Evolutionary conservation across 2,113 vertebrate species (phyloP).

Genomic region (Lethenteron reissneri): DNA sequence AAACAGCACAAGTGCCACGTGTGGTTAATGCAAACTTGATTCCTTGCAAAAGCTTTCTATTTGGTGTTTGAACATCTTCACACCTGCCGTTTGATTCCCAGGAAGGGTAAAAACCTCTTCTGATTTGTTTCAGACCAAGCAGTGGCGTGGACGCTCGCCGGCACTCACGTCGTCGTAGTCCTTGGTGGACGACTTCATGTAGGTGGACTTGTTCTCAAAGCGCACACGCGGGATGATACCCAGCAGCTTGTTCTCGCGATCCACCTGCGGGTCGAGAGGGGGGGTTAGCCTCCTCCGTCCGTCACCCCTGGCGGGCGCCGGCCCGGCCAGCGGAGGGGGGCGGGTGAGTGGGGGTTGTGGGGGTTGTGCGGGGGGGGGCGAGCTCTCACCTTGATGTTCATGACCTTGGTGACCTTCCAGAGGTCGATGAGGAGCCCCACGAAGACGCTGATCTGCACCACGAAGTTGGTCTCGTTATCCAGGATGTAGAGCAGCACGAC

Average conservation of each 20-base stretch:
- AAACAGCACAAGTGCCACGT: too few relatives aligned
- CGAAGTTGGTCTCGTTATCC: conserved; percentile 90
- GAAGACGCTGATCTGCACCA: conserved; percentile 89
- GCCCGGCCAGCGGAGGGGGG: too few relatives aligned
- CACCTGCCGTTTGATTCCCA: too few relatives aligned
- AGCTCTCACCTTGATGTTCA: conserved; percentile 57
- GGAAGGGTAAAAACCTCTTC: too few relatives aligned
- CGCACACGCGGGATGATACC: conserved; percentile 43
- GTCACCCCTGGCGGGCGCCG: too few relatives aligned
- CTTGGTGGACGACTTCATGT: conserved; percentile 71
- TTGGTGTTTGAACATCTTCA: too few relatives aligned
- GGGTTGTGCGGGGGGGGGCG: not conserved
- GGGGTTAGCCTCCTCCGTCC: not conserved
- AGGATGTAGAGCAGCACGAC: conserved; percentile 81
- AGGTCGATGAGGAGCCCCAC: conserved; percentile 84
- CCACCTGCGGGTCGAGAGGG: conserved; percentile 29
- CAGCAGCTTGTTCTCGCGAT: conserved; percentile 51
- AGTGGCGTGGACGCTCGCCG: not conserved
- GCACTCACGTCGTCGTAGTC: conserved; percentile 64
- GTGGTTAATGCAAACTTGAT: too few relatives aligned
- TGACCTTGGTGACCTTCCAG: conserved; percentile 98
- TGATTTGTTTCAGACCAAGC: too few relatives aligned
- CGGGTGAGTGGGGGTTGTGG: too few relatives aligned
- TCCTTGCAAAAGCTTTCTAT: too few relatives aligned
- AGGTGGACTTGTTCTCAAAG: conserved; percentile 74